Base-by-base conservation (phyloP, 1,140 invertebrate species). In the Macrocentrus cingulum region DNA sequence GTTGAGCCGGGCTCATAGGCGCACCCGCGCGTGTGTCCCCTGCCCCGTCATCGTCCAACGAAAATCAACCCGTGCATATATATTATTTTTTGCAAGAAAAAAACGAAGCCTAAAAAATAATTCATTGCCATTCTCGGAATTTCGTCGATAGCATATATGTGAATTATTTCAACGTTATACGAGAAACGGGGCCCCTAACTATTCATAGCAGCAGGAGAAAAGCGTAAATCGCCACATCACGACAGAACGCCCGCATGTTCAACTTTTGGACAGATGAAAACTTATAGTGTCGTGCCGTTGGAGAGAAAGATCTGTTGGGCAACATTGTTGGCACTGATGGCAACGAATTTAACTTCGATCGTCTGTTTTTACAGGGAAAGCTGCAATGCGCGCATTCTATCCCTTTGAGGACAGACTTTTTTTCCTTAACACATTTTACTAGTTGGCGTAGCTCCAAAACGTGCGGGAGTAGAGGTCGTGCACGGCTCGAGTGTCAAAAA, bases 121-220 rank as follows among this genome's bases (percentile, higher is more conserved):
- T n/a, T n/a, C n/a, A n/a, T n/a, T n/a, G n/a, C n/a, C n/a, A n/a
- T n/a, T n/a, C n/a, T n/a, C n/a, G n/a, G n/a, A n/a, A n/a, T n/a
- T n/a, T n/a, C n/a, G n/a, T n/a, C n/a, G n/a, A n/a, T n/a, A n/a
- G n/a, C n/a, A n/a, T n/a, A n/a, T n/a, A n/a, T n/a, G n/a, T n/a
- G n/a, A n/a, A n/a, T n/a, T 51, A 51, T 32, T 29, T 49, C 46
- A 34, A 34, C 3, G 48, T n/a, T n/a, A n/a, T n/a, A n/a, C n/a
- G n/a, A n/a, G n/a, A n/a, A n/a, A n/a, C n/a, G n/a, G n/a, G n/a
- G n/a, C n/a, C n/a, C n/a, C n/a, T 39, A 39, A 39, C 36, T 39
- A 39, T 39, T 39, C 36, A 39, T 39, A 39, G 36, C 36, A 4
- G 11, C 36, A 13, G 36, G 25, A 29, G 25, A 29, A 29, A 29